Base-by-base conservation (phyloP, 2,797 vertebrate genomes). In the Fistularia commersonii region DNA sequence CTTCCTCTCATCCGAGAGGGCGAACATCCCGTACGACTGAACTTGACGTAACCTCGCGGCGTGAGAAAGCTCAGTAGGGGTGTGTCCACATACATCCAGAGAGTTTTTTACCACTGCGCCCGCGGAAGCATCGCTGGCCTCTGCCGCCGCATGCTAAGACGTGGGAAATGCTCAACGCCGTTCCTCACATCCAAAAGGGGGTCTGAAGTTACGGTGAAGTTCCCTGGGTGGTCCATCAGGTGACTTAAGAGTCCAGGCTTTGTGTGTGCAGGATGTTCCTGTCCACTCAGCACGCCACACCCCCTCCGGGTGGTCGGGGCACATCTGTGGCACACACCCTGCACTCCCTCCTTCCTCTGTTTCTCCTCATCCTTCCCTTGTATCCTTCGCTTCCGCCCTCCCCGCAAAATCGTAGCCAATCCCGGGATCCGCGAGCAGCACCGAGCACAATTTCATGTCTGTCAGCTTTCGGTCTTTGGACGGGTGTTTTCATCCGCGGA, bases 241-340 rank as follows among this genome's bases (percentile, higher is more conserved):
- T 8, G 5, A 10, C 7, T 43, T 7, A 15, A 7, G 8, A 14
- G 41, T 15, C 6, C 2, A 43, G 33, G 43, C 32, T 39, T 10
- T 55, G 61, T 56, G 36, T 39, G 38, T 34, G 55, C n/a, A 45
- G 56, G 59, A 63, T 7, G 49, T 72, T 79, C 50, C 60, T 57
- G 61, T 64, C 47, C 59, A 85, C 71, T 87, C 82, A 83, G 80
- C 83, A 84, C n/a, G n/a, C n/a, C 58, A 82, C 80, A 74, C 58
- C 56, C 66, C 46, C 45, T 41, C 8, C 5, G 23, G 66, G 32
- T 58, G 57, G 49, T 15, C 32, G 65, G 57, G 72, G 60, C 80
- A 87, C 76, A 88, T 87, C 76, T 86, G 84, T 77, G 79, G 57
- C 69, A 68, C 65, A 69, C 67, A 65, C 65, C 63, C 65, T 72